Evolutionary conservation across 2,113 vertebrate species (phyloP).

Genomic region (Ovis aries): DNA sequence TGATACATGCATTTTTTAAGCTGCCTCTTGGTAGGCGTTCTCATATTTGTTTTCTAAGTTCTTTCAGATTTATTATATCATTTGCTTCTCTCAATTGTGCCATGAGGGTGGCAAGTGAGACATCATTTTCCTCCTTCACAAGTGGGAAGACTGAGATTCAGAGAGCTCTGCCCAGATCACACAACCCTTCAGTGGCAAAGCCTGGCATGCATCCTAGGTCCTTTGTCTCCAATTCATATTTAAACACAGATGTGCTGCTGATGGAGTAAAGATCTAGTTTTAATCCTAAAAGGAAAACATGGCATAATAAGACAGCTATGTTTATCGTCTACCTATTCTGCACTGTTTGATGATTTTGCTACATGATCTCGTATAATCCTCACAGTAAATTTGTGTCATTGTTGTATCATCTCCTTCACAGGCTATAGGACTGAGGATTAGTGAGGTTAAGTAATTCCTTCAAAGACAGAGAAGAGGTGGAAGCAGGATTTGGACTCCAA

Average conservation of each 20-base stretch:
- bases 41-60: neutral
- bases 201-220: neutral
- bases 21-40: neutral
- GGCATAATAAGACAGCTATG: neutral
- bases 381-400: neutral
- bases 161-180: neutral
- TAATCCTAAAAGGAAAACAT: conserved; percentile 28
- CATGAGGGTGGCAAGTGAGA: neutral
- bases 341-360: neutral
- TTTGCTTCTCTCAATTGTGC: neutral
- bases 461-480: neutral
- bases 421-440: neutral
- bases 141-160: neutral
- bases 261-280: neutral
- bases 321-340: neutral
- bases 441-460: neutral
- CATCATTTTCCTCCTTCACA: neutral
- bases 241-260: conserved; percentile 6
- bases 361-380: neutral
- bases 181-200: neutral
- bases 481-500: neutral
- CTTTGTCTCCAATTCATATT: neutral
- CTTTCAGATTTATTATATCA: neutral
- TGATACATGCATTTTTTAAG: neutral
- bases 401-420: neutral